Evolutionary conservation across 2,888 invertebrate genomes (phyloP), one percentile per base, ranked within the genome.

Genomic region (Norana najaformis): DNA sequence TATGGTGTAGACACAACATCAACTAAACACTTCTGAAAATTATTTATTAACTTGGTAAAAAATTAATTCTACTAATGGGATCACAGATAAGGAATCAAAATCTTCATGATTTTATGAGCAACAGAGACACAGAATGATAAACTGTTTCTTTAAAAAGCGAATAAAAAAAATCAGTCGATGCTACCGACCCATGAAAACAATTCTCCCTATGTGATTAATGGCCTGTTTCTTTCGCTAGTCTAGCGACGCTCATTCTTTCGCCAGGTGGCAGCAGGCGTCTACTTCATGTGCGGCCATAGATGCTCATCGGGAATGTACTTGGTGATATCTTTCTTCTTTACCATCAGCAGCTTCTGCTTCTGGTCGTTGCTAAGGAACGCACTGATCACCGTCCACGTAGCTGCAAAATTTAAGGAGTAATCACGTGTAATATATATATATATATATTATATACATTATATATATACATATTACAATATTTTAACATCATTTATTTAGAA

Each of bases 261-360:
- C 35, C 18, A 85, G 85, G 6, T 85, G 85, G 36, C 85, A 18
- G 85, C 6, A 36, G 13, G 20, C n/a, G 34, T 90, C 39, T 88
- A 69, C 88, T 91, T 91, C 92, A 92, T 91, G 90, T 92, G 92
- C 13, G 53, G 85, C 92, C 92, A 92, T 5, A 91, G 91, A 34
- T 91, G 83, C 16, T 91, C 90, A 30, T 90, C 91, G 0, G 83
- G 41, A 35, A 92, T 90, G 90, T 90, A 91, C 35, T 91, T 90
- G 4, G 41, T 88, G 90, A 92, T 91, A 36, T 92, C 90, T 38
- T 91, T 90, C 90, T 92, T 92, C 82, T 90, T 90, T 83, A 91
- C 90, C 90, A 92, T 89, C 41, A 90, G 83, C 36, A 92, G 20
- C 88, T 92, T 92, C 69, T 90, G 53, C 53, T 89, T 91, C 83